Evolutionary conservation across 2,113 vertebrate species (phyloP).

Genomic region (Phrynosoma blainvillii): DNA sequence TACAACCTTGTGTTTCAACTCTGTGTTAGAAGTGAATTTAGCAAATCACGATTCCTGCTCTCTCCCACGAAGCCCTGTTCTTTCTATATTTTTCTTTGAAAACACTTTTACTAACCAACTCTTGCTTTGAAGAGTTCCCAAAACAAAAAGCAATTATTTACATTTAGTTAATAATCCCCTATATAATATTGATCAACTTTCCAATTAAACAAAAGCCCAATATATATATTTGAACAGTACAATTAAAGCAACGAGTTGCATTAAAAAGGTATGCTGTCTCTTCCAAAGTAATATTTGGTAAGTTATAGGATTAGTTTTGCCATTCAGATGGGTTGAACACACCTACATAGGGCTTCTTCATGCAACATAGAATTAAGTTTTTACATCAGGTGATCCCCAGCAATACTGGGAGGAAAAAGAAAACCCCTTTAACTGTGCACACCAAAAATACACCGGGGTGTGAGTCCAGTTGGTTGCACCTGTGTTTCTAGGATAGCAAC

Average conservation of each 20-base stretch:
- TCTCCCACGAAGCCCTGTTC: neutral
- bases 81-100: neutral
- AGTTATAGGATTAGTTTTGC: slow-evolving; percentile 1
- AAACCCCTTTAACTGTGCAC: neutral
- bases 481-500: neutral
- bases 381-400: neutral
- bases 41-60: neutral
- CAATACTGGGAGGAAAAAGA: neutral
- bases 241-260: neutral
- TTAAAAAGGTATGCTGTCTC: neutral
- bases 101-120: neutral
- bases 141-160: neutral
- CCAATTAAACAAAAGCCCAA: neutral
- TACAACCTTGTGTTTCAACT: neutral
- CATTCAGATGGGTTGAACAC: neutral
- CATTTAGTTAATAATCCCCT: neutral
- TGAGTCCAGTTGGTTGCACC: neutral
- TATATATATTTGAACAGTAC: neutral
- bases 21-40: neutral
- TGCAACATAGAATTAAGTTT: neutral
- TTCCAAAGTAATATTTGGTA: neutral
- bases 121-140: neutral
- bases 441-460: neutral
- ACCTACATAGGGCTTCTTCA: slow-evolving; percentile 1
- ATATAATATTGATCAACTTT: neutral